Evolutionary conservation across 2,888 invertebrate species (phyloP), one percentile per base, ranked within the genome.

Genomic region (Mythimna pallens): DNA sequence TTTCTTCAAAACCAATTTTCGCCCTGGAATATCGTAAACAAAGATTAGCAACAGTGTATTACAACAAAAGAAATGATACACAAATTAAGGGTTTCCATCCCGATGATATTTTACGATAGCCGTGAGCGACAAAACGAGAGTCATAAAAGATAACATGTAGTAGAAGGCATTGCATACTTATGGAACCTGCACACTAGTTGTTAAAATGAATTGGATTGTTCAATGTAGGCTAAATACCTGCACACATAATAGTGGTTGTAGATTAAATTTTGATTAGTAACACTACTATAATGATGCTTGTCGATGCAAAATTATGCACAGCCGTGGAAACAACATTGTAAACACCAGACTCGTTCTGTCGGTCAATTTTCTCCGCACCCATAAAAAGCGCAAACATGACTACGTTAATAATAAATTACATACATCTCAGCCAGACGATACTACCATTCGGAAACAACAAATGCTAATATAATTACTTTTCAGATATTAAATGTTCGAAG

Each of bases 11-110:
- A 86, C 83, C 78, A 87, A 87, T 83, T 81, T 83, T 83, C 85
- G 86, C 87, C 83, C 86, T 73, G 83, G 73, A 87, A 92, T 92
- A 91, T 89, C 93, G 92, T 93, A 91, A 85, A 84, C 86, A 76
- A 83, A 91, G 89, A 92, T 94, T 93, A 93, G 89, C 91, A 92
- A 95, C 94, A 91, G 87, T 93, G 94, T 94, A 87, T 84, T 74
- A 80, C 88, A 91, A 93, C 93, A 94, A 93, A 94, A 93, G 92
- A 90, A 91, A 93, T 94, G 93, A 94, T 94, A 93, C 92, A 93
- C 93, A 94, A 95, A 95, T 95, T 95, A 94, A 95, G 92, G 93
- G 94, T 95, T 94, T 92, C 92, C 93, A 92, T 94, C 89, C 91
- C 93, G 92, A 93, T 94, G 90, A 91, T 93, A 91, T 94, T 95